Evolutionary conservation across 2,797 vertebrate species (phyloP).

Genomic region (Tokudaia muenninki): DNA sequence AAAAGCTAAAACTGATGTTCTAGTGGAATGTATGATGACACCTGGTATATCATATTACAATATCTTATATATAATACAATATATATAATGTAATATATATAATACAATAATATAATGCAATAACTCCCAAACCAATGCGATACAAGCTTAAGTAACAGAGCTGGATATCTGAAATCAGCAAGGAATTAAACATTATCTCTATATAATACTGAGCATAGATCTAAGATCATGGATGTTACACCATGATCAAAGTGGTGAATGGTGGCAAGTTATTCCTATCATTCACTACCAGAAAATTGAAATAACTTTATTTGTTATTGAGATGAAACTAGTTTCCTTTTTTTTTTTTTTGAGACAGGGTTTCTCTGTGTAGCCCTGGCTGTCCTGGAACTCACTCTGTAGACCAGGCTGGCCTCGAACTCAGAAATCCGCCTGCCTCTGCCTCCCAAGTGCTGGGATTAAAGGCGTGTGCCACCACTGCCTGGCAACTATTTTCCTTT

Average conservation of each 20-base stretch:
- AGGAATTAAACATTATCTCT: slow-evolving; percentile 28
- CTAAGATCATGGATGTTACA: slow-evolving; percentile 17
- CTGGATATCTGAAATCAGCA: neutral
- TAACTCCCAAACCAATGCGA: neutral
- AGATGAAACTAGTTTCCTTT: neutral
- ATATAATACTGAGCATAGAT: neutral
- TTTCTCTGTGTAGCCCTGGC: too few relatives aligned
- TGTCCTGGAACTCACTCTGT: too few relatives aligned
- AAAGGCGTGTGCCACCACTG: too few relatives aligned
- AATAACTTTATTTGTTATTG: neutral
- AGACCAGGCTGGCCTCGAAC: too few relatives aligned
- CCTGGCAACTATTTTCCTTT: slow-evolving; percentile 20
- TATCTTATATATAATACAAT: neutral
- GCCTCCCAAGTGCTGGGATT: too few relatives aligned
- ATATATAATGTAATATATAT: too few relatives aligned
- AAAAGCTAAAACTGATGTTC: neutral
- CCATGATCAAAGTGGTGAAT: neutral
- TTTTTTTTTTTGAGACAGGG: too few relatives aligned
- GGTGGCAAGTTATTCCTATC: slow-evolving; percentile 11
- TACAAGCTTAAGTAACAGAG: neutral
- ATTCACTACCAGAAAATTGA: neutral
- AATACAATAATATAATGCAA: too few relatives aligned
- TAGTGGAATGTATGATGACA: neutral
- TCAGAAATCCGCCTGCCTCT: too few relatives aligned
- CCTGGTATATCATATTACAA: neutral